Conservation (phyloP, 2,113 vertebrate species). For the Zosterops hypoxanthus region DNA sequence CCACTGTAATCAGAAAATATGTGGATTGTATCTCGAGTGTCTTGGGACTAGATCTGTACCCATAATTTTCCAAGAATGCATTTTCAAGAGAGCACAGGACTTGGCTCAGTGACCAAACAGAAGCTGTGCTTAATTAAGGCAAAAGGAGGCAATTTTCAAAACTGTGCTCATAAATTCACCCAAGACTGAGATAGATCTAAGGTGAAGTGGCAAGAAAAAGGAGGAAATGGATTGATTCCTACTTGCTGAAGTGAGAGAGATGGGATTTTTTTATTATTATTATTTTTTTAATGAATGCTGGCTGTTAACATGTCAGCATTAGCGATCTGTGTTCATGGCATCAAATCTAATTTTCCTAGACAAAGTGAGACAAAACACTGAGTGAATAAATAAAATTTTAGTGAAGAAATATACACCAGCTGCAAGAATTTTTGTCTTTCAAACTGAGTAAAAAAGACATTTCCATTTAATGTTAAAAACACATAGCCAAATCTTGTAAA, state of each 20-base stretch:
- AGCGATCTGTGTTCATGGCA: background rate
- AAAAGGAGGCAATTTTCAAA: background rate
- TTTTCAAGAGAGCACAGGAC: background rate
- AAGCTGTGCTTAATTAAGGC: background rate
- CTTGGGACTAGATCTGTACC: background rate
- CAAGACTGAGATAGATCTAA: background rate
- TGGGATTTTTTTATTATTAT: background rate
- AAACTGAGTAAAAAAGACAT: background rate
- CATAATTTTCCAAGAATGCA: background rate
- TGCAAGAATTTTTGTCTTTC: background rate
- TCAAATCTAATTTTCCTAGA: background rate
- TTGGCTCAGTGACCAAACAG: background rate
- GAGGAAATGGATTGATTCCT: background rate
- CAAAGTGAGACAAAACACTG: background rate
- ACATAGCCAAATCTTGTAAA: background rate
- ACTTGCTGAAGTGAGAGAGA: background rate
- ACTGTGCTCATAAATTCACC: background rate
- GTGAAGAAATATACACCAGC: background rate
- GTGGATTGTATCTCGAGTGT: background rate
- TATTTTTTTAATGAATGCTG: background rate
- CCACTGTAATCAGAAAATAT: background rate
- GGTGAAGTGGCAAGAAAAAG: background rate
- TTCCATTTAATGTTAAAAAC: background rate
- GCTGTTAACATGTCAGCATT: background rate
- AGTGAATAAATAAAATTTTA: background rate